Conservation (phyloP, 2,797 vertebrate species). For the Ceryle rudis region DNA sequence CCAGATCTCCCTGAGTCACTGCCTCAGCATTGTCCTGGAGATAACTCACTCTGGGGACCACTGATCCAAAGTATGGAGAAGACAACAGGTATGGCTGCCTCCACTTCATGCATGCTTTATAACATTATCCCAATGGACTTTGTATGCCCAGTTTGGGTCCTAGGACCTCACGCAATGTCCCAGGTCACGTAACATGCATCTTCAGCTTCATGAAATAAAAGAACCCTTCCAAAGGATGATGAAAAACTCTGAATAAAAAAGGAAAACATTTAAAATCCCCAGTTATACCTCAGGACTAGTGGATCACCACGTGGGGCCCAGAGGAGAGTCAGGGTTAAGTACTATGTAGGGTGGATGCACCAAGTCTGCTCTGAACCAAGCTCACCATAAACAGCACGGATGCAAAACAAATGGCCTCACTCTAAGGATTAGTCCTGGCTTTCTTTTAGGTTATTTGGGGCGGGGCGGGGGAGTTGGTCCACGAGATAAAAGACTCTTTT, state of each 20-base stretch:
- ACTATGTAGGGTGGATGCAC: neutral
- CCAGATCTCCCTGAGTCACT: neutral
- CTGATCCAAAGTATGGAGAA: neutral
- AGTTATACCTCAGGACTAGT: neutral
- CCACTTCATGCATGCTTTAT: neutral
- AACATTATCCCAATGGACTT: neutral
- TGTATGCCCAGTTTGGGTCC: neutral
- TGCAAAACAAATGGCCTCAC: neutral
- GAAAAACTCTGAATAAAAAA: neutral
- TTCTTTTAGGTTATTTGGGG: neutral
- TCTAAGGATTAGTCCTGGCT: neutral
- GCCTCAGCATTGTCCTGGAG: neutral
- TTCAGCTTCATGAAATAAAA: neutral
- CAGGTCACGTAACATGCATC: neutral
- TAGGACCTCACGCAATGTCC: neutral
- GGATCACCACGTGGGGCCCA: neutral
- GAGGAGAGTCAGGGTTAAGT: neutral
- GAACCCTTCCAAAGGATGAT: accelerated
- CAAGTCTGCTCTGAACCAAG: neutral
- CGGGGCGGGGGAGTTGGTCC: neutral
- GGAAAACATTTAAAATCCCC: neutral
- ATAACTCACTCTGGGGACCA: neutral
- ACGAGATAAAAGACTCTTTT: neutral
- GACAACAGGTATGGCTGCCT: neutral
- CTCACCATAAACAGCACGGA: neutral